Evolutionary conservation across 2,888 invertebrate genomes (phyloP).

Genomic region (Apamea monoglypha): DNA sequence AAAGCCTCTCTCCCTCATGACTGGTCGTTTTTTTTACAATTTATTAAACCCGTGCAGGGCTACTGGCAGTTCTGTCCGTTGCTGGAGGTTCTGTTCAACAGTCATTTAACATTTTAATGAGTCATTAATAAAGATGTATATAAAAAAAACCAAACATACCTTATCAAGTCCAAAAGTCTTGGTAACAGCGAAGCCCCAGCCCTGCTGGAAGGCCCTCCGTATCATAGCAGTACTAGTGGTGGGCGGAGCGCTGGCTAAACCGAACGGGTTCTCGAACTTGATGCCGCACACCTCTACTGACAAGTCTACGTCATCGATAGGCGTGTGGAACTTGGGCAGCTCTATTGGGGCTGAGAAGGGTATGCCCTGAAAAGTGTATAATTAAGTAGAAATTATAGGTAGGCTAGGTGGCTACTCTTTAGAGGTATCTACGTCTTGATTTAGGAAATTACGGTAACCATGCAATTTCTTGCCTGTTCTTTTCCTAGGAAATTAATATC

Average conservation of each 20-base stretch:
- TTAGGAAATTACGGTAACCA: not conserved
- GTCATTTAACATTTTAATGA: not conserved
- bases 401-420: not conserved
- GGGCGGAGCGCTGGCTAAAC: conserved; percentile 99
- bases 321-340: conserved; percentile 97
- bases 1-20: not conserved
- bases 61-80: not conserved
- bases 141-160: conserved; percentile 83
- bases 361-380: conserved; percentile 85
- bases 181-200: conserved; percentile 99
- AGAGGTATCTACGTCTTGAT: not conserved
- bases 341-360: conserved; percentile 92
- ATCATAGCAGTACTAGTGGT: conserved; percentile 99
- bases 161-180: conserved; percentile 99
- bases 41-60: not conserved
- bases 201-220: conserved; percentile 97
- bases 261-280: conserved; percentile 98
- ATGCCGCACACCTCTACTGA: conserved; percentile 98
- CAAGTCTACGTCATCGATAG: conserved; percentile 98
- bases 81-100: not conserved
- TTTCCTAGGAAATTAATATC: not conserved
- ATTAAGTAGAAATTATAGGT: not conserved
- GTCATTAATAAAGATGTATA: not conserved
- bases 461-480: not conserved
- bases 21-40: not conserved